Conservation (phyloP, 64 coral and sea anemone species). For the Montipora capricornis region DNA sequence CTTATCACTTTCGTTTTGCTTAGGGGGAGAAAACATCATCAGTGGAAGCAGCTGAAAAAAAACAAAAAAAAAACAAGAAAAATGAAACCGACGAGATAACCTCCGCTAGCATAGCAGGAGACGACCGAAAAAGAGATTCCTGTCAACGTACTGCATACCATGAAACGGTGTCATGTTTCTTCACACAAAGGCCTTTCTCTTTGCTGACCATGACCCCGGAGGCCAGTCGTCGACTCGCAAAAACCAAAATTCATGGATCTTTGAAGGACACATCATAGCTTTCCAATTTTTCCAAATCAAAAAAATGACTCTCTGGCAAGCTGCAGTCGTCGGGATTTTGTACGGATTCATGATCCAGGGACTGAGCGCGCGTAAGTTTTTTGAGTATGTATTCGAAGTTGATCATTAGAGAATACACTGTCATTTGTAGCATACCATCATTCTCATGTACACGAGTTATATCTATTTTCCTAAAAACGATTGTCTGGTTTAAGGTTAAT, state of each 20-base stretch:
- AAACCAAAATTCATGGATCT: not conserved
- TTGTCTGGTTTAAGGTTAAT: too few relatives aligned
- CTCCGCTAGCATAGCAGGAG: not conserved
- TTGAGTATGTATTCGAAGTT: not conserved
- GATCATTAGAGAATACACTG: not conserved
- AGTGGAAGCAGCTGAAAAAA: too few relatives aligned
- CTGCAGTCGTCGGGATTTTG: not conserved
- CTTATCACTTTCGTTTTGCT: too few relatives aligned
- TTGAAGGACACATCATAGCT: not conserved
- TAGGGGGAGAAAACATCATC: too few relatives aligned
- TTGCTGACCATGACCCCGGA: not conserved
- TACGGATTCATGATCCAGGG: not conserved
- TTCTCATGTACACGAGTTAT: too few relatives aligned
- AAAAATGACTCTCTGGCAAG: constrained; percentile 6
- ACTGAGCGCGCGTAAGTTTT: constrained; percentile 31
- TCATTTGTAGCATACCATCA: too few relatives aligned
- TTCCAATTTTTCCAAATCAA: not conserved
- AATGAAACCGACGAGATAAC: too few relatives aligned
- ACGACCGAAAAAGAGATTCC: not conserved
- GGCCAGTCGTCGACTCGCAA: not conserved
- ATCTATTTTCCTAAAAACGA: too few relatives aligned
- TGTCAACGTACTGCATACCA: not conserved
- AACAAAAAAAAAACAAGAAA: too few relatives aligned
- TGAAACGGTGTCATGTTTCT: constrained; percentile 14
- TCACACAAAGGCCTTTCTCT: constrained; percentile 28